Evolutionary conservation across 35 echinoderm and acorn worm genomes (phyloP), one percentile per base, ranked within the genome.

Genomic region (Lytechinus pictus): DNA sequence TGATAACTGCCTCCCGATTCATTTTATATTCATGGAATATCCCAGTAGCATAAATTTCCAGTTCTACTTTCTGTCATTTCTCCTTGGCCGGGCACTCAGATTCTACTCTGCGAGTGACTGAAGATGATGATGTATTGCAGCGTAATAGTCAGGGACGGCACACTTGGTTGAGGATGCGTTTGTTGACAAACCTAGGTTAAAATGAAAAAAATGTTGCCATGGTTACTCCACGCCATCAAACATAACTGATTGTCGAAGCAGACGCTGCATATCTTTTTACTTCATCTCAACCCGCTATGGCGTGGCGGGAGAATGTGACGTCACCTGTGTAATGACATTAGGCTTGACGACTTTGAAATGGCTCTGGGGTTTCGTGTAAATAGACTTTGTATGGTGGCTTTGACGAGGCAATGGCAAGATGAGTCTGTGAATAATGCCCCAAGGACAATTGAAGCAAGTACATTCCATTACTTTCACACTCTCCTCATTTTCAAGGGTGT

Each of bases 251-350:
- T 79, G 66, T 79, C 66, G 21, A 79, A 79, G 16, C 66, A 79
- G 66, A 79, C 66, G 66, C 66, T 79, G 66, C 66, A 4, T 79
- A 19, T 79, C 66, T 79, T 24, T 60, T 79, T 24, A 79, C n/a
- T n/a, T 79, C 21, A 79, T 79, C 66, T 79, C 66, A 24, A 8
- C 66, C 19, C 19, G 66, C 19, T 24, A 79, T 79, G 66, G 66
- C 66, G 66, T 79, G 66, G 19, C 66, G 19, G 66, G 66, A 79
- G 66, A 79, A 24, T 79, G 66, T 79, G 66, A 79, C 66, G 66
- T 79, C 66, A 79, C 66, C 66, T 24, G 66, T 79, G 21, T 79
- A 79, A 79, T 79, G 66, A 79, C n/a, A 79, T 79, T 79, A 79
- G 66, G 66, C 14, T 24, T 79, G 66, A 79, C 19, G 16, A 79